Conservation (phyloP, 1,140 invertebrate genomes). For the Penaeus chinensis region DNA sequence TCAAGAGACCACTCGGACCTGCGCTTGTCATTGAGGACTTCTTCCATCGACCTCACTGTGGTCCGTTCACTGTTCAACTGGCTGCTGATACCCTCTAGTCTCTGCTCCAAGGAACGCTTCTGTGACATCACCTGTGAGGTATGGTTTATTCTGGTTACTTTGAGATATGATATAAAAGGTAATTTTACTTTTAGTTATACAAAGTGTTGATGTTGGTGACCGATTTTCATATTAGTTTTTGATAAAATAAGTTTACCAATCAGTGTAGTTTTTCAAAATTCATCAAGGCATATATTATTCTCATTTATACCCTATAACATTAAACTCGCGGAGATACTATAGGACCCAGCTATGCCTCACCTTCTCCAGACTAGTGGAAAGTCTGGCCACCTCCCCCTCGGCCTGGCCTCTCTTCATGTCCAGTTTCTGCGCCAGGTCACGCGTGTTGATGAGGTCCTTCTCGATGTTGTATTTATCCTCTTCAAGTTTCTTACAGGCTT, state of each 20-base stretch:
- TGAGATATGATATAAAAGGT: no score
- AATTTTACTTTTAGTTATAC: no score
- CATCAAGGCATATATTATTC: no score
- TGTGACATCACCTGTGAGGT: slow-evolving; percentile 42
- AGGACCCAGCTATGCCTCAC: not conserved
- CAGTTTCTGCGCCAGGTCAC: slow-evolving; percentile 50
- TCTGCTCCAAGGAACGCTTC: slow-evolving; percentile 40
- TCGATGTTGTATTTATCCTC: slow-evolving; percentile 56
- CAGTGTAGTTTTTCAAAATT: no score
- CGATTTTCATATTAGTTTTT: no score
- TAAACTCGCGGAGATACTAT: not conserved
- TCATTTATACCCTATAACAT: no score
- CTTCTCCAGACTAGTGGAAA: slow-evolving; percentile 41
- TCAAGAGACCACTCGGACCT: slow-evolving; percentile 44
- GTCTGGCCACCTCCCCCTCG: slow-evolving; percentile 49
- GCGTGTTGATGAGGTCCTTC: slow-evolving; percentile 42
- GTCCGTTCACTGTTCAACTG: slow-evolving; percentile 39
- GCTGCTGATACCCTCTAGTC: slow-evolving; percentile 11
- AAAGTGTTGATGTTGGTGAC: no score
- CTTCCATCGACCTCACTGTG: slow-evolving; percentile 40
- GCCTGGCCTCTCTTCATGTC: slow-evolving; percentile 52
- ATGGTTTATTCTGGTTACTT: no score
- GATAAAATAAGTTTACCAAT: no score
- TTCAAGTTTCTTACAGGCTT: slow-evolving; percentile 48
- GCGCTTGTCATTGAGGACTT: slow-evolving; percentile 50